Base-by-base conservation (phyloP, 2,797 vertebrate species). In the Mareca strepera region DNA sequence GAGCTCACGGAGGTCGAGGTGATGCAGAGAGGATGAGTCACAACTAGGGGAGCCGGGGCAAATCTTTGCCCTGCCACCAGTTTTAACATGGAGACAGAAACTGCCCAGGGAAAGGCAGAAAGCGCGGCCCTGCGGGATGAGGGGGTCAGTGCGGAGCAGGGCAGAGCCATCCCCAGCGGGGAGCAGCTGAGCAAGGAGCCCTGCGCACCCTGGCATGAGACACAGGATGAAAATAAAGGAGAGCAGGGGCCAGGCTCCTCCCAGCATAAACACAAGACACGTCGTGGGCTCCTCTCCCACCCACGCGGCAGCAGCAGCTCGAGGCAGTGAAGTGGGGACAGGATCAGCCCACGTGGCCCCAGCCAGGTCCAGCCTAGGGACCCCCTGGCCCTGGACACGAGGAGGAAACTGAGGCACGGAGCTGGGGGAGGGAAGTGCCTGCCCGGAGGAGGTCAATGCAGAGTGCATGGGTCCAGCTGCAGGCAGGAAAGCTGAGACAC, bases 371-470 rank as follows among this genome's bases (percentile, higher is more conserved):
- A 90, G 60, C 64, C 66, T n/a, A n/a, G 52, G 52, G 7, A 76
- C 26, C 9, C 58, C 80, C 17, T 2, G 55, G 37, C 5, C 33
- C 12, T 0, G 0, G 9, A 56, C 0, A 4, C 28, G 8, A 67
- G 20, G 17, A 43, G 83, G 84, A 93, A 94, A 86, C 91, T 56
- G 76, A 94, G 84, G 89, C 84, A 91, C 7, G 0, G 62, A 35
- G 52, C 33, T 43, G 44, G 33, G 5, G n/a, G 25, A 67, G 18
- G 29, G 50, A 58, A 35, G 9, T 15, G 10, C 5, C 23, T 43
- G 53, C 28, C 70, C 43, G 3, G 9, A 60, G 33, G 58, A 35
- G 33, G 23, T 35, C 35, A 26, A 60, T 11, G 23, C 20, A 2
- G 33, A 6, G 20, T 2, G 6, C 18, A 7, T 1, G 16, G 33